These are phyloP conservation scores for Osmoderma eremita DNA, from an alignment of 2,888 invertebrate species.

Conservation along the genomic window DNA sequence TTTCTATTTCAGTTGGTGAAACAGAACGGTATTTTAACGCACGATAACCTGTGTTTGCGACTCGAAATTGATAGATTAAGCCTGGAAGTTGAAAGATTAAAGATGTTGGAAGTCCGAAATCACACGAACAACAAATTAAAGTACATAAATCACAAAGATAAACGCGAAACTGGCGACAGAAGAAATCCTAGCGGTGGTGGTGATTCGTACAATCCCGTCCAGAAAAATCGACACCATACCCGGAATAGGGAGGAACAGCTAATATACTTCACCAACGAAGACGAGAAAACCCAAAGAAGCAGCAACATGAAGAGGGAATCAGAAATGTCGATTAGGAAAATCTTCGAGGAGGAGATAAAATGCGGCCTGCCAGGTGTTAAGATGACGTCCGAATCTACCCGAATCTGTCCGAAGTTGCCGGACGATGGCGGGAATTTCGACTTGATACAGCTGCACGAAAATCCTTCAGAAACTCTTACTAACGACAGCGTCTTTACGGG, in stretches of 20 bases:
- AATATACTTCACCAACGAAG: conserved; percentile 22
- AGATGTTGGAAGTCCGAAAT: conserved; percentile 52
- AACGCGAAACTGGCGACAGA: conserved; percentile 11
- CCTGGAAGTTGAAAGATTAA: conserved; percentile 54
- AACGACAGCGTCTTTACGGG: conserved; percentile 31
- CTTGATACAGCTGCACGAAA: conserved; percentile 37
- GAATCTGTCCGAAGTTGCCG: background rate
- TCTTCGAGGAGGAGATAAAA: conserved; percentile 28
- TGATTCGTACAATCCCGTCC: background rate
- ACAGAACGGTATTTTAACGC: conserved; percentile 61
- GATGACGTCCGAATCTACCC: background rate
- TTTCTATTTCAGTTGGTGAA: conserved; percentile 58
- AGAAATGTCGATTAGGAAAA: conserved; percentile 20
- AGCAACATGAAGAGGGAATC: conserved; percentile 10
- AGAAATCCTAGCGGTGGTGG: background rate
- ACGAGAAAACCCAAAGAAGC: background rate
- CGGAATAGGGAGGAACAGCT: conserved; percentile 13
- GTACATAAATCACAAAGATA: conserved; percentile 45
- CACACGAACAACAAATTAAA: conserved; percentile 57
- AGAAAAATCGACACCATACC: conserved; percentile 2
- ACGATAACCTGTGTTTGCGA: conserved; percentile 61
- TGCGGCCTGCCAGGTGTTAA: conserved; percentile 7
- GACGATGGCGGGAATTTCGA: conserved; percentile 31
- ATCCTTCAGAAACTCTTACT: conserved; percentile 38
- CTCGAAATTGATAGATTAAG: conserved; percentile 58